These are phyloP conservation scores for Leucophenga maculata DNA, from an alignment of 2,888 invertebrate genomes.

Conservation along the genomic window DNA sequence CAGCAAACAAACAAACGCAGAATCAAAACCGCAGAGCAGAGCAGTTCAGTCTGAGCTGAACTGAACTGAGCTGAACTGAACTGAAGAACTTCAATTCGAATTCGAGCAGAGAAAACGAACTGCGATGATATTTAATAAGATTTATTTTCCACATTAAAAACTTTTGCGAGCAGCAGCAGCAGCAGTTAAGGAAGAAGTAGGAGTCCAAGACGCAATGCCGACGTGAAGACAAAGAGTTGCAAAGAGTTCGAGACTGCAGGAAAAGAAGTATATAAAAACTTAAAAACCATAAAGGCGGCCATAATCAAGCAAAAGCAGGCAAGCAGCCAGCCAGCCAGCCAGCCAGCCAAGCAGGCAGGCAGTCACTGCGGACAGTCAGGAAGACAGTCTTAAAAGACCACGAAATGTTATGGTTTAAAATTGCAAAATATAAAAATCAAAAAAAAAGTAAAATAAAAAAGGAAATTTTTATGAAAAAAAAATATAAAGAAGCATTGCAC, in stretches of 20 bases:
- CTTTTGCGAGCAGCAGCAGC: conserved; percentile 12
- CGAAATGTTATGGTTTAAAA: conserved; percentile 11
- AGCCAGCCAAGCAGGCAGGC: background rate
- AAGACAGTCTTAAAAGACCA: background rate
- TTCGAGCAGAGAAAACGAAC: conserved; percentile 26
- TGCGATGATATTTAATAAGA: conserved; percentile 40
- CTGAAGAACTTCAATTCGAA: background rate
- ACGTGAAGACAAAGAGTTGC: background rate
- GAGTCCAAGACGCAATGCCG: background rate
- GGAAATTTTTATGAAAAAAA: background rate
- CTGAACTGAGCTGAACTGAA: too few species aligned
- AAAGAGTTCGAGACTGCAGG: background rate
- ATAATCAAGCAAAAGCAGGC: conserved; percentile 3
- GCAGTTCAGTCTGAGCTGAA: too few species aligned
- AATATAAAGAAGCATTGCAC: background rate
- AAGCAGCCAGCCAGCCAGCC: background rate
- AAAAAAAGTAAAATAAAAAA: background rate
- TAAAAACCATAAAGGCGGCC: conserved; percentile 18
- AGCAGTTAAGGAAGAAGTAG: conserved; percentile 7
- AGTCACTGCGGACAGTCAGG: background rate
- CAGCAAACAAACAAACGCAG: conserved; percentile 22
- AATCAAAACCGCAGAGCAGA: conserved; percentile 13
- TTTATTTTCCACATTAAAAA: conserved; percentile 42
- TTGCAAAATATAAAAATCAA: conserved; percentile 8
- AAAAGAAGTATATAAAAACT: conserved; percentile 9